Percentiles rank a stretch among this genome's conserved stretches.
These are phyloP conservation scores for Anthopleura sola DNA, from an alignment of 64 coral and sea anemone species.

Conservation along the genomic window DNA sequence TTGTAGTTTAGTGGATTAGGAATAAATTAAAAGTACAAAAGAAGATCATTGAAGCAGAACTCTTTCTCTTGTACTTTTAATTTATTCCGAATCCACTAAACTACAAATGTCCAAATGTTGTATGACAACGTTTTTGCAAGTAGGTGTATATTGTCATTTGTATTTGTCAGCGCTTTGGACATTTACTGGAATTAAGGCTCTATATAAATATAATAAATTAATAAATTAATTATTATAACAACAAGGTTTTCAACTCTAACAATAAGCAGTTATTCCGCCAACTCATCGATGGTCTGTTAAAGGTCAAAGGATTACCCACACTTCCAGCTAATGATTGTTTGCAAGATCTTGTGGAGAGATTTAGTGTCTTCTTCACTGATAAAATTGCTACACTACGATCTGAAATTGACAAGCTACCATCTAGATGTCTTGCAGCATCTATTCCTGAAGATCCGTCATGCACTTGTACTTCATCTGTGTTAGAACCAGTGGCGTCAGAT, in stretches of 20 bases:
- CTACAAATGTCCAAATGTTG: too few species aligned
- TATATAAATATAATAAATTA: too few species aligned
- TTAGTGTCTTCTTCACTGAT: conserved; percentile 33
- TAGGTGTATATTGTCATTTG: too few species aligned
- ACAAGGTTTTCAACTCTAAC: conserved; percentile 27
- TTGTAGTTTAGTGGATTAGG: too few species aligned
- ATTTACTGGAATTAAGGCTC: too few species aligned
- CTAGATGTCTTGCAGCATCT: neutral
- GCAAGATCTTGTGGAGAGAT: conserved; percentile 10
- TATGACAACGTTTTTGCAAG: too few species aligned
- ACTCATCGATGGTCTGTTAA: conserved; percentile 44
- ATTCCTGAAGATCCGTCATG: neutral
- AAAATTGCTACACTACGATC: conserved; percentile 28
- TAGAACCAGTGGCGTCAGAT: neutral
- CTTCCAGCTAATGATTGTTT: conserved; percentile 28
- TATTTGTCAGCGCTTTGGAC: too few species aligned
- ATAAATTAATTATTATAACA: conserved; percentile 19
- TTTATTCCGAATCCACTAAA: too few species aligned
- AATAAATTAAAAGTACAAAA: too few species aligned
- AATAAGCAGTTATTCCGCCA: conserved; percentile 38
- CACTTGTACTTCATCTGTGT: neutral
- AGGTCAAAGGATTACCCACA: neutral
- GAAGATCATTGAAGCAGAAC: too few species aligned
- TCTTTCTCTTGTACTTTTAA: too few species aligned
- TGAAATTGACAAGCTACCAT: too few species aligned